These are phyloP conservation scores for Drosophila obscura DNA, from an alignment of 1,140 invertebrate genomes.

Conservation along the genomic window DNA sequence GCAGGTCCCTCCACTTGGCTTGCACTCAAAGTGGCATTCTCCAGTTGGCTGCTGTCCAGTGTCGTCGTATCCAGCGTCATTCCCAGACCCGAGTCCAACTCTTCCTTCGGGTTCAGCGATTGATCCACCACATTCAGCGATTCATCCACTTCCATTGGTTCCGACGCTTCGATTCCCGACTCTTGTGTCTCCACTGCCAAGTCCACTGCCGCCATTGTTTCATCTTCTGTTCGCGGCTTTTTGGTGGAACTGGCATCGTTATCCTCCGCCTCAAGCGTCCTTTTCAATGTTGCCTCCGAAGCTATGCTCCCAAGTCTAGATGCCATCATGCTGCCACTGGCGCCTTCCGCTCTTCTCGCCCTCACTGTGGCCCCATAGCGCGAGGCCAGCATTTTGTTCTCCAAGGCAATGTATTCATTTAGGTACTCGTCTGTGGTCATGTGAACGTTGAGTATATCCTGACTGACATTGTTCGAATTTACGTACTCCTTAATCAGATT, in stretches of 20 bases:
- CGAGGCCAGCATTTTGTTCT: conserved; percentile 71
- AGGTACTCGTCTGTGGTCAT: conserved; percentile 65
- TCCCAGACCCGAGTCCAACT: conserved; percentile 37
- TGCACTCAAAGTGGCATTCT: conserved; percentile 9
- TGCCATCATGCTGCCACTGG: background rate
- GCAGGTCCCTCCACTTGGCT: conserved; percentile 23
- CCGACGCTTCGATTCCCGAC: background rate
- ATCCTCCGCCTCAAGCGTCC: background rate
- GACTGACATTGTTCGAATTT: conserved; percentile 47
- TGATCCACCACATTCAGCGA: background rate
- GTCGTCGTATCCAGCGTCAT: background rate
- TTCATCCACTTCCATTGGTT: conserved; percentile 4
- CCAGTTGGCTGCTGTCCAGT: conserved; percentile 6
- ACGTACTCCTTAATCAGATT: conserved; percentile 79
- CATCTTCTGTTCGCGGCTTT: background rate
- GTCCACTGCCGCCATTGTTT: background rate
- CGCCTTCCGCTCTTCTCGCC: background rate
- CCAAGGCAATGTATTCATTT: conserved; percentile 65
- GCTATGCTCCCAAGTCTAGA: too few species aligned
- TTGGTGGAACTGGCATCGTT: conserved; percentile 3
- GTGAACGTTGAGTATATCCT: conserved; percentile 42
- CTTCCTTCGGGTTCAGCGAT: background rate
- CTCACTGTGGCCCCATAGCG: conserved; percentile 55
- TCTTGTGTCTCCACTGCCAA: background rate
- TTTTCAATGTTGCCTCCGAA: conserved; percentile 10